phyloP scores from a whole-genome alignment of 2,888 invertebrate species.

The Drosophila ustulata region DNA sequence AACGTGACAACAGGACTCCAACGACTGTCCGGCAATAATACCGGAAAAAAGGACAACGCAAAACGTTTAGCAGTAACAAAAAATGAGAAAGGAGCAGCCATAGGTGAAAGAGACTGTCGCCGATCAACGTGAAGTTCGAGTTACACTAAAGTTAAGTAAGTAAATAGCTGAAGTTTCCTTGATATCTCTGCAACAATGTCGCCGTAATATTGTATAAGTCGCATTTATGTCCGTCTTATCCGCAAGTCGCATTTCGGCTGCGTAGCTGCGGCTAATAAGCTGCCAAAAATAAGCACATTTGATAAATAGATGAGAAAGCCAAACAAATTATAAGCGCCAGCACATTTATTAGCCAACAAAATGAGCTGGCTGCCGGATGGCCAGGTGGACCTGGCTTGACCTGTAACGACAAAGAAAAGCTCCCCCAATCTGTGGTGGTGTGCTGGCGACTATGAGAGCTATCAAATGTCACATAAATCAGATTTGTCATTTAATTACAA shows the following conservation, averaged over 20 bases:
- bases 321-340: slow-evolving; percentile 74
- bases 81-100: slow-evolving; percentile 1
- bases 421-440: slow-evolving; percentile 40
- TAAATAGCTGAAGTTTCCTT: slow-evolving; percentile 1
- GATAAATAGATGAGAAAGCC: slow-evolving; percentile 76
- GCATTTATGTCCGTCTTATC: slow-evolving; percentile 24
- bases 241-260: slow-evolving; percentile 25
- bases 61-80: slow-evolving; percentile 75
- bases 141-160: not conserved
- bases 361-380: slow-evolving; percentile 42
- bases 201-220: not conserved
- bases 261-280: slow-evolving; percentile 66
- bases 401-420: slow-evolving; percentile 35
- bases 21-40: slow-evolving; percentile 51
- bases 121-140: not conserved
- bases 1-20: slow-evolving; percentile 68
- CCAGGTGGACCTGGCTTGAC: slow-evolving; percentile 8
- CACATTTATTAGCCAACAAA: slow-evolving; percentile 69
- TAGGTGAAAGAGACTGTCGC: not conserved
- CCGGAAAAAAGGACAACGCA: slow-evolving; percentile 34
- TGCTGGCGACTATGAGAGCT: slow-evolving; percentile 31
- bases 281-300: slow-evolving; percentile 75
- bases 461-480: slow-evolving; percentile 82
- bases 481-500: slow-evolving; percentile 74
- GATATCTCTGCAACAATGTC: not conserved